Conservation (phyloP, 1,140 invertebrate genomes). For the Onthophagus taurus region DNA sequence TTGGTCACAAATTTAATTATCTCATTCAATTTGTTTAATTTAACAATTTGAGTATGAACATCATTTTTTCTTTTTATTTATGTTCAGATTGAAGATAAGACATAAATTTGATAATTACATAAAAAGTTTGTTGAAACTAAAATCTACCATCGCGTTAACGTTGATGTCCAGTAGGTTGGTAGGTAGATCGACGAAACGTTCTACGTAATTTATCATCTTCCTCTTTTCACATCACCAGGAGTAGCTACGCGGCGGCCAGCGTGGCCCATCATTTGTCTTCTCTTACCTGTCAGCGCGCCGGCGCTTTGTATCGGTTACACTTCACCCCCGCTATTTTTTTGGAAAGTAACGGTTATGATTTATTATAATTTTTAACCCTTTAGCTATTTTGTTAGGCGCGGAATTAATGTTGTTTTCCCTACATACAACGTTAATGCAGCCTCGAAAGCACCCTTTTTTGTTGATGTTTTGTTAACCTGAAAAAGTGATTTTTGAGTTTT, state of each 20-base stretch:
- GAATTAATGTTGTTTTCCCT: constrained; percentile 14
- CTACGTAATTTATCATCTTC: constrained; percentile 27
- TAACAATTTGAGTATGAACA: too few relatives aligned
- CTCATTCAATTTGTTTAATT: too few relatives aligned
- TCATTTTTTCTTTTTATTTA: too few relatives aligned
- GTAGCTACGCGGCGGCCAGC: constrained; percentile 25
- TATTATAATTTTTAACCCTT: constrained; percentile 30
- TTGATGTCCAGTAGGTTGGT: constrained; percentile 25
- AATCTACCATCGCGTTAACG: too few relatives aligned
- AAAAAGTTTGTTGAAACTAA: too few relatives aligned
- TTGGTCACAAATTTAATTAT: too few relatives aligned
- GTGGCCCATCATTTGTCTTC: constrained; percentile 27
- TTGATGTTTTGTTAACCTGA: too few relatives aligned
- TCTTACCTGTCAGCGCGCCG: constrained; percentile 26
- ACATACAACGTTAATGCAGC: constrained; percentile 7
- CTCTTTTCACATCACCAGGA: constrained; percentile 26
- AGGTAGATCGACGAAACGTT: constrained; percentile 20
- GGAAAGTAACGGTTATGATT: constrained; percentile 27
- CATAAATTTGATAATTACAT: too few relatives aligned
- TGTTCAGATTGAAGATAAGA: too few relatives aligned
- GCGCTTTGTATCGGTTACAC: constrained; percentile 30
- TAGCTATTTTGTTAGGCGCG: constrained; percentile 23
- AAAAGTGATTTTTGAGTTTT: too few relatives aligned
- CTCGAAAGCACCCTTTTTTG: too few relatives aligned
- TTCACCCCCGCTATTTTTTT: constrained; percentile 19